phyloP scores from a whole-genome alignment of 2,113 vertebrate genomes.

The Myotis lucifugus region DNA sequence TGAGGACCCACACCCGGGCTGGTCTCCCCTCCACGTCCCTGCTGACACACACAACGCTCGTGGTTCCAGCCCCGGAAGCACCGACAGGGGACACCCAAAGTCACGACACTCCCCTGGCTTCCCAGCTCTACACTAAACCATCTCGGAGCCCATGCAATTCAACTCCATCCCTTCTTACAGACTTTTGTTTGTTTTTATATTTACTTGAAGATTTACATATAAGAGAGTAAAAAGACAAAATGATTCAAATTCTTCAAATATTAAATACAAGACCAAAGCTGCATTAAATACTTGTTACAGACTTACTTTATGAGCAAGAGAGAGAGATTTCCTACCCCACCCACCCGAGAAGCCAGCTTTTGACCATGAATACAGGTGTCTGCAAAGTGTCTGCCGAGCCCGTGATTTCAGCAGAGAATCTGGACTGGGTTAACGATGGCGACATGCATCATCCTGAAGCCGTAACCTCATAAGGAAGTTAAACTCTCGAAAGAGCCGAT shows the following conservation, averaged over 20 bases:
- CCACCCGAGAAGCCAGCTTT: neutral
- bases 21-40: neutral
- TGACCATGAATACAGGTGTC: neutral
- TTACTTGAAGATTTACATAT: neutral
- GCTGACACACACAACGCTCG: neutral
- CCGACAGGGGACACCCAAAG: no score
- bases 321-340: neutral
- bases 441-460: neutral
- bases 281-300: neutral
- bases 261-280: neutral
- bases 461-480: neutral
- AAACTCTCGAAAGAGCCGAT: neutral
- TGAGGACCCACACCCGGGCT: neutral
- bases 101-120: no score
- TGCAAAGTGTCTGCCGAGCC: neutral
- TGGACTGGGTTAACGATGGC: neutral
- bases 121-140: no score
- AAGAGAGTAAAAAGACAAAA: neutral
- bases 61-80: accelerated
- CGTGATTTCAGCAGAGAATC: neutral
- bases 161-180: neutral
- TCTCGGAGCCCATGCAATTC: neutral
- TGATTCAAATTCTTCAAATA: neutral
- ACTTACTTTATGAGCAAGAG: neutral
- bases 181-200: neutral